phyloP scores from a whole-genome alignment of 2,113 vertebrate species.

The Todiramphus saurophagus region DNA sequence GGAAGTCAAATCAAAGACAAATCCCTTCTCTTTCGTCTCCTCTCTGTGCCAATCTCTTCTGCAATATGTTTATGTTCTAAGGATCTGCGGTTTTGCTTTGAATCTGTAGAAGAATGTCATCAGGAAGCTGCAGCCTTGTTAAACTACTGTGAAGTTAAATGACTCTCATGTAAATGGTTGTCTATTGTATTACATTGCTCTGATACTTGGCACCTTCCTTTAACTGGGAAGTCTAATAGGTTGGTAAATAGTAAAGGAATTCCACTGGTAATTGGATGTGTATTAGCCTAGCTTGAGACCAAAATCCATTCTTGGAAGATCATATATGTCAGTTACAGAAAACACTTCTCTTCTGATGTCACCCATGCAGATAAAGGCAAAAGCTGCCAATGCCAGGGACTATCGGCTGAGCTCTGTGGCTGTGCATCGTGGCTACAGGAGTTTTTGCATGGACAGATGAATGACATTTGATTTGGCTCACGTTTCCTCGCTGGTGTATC shows the following conservation, averaged over 20 bases:
- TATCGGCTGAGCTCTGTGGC: neutral
- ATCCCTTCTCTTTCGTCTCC: neutral
- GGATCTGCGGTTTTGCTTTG: neutral
- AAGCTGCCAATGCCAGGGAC: neutral
- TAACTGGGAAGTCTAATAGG: neutral
- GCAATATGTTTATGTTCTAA: neutral
- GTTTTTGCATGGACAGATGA: neutral
- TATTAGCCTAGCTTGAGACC: neutral
- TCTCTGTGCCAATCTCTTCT: neutral
- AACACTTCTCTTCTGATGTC: neutral
- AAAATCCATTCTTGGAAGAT: neutral
- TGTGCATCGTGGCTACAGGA: neutral
- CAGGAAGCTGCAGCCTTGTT: neutral
- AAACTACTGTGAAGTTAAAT: neutral
- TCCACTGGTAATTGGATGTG: neutral
- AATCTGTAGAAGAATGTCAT: neutral
- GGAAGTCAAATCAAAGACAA: neutral
- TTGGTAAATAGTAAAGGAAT: neutral
- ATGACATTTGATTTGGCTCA: accelerated
- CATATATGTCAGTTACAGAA: neutral
- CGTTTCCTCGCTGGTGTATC: neutral
- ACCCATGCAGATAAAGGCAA: neutral
- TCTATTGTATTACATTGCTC: neutral
- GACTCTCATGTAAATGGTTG: neutral
- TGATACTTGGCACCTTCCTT: neutral